Base-by-base conservation (phyloP, 2,888 invertebrate genomes). In the Auanema sp. region DNA sequence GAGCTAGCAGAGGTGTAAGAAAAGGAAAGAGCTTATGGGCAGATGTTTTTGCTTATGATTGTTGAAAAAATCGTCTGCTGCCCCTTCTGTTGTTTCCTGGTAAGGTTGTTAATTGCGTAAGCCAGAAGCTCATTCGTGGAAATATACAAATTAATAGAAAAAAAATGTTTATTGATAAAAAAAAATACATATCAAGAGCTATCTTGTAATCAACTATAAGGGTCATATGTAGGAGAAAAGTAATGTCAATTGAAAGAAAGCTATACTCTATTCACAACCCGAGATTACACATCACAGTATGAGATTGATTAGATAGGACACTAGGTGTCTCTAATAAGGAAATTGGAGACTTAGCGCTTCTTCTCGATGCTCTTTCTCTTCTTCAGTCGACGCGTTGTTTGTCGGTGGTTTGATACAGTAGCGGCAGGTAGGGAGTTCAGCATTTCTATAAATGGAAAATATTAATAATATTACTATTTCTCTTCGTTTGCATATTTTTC, bases 341-440 rank as follows among this genome's bases (percentile, higher is more conserved):
- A 24, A 23, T 42, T 12, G 52, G 51, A 41, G 40, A 25, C 50
- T 65, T 33, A 71, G 50, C 65, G 63, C 56, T 68, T 71, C 66
- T 68, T 71, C 51, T 71, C 71, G 25, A 68, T 52, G 1, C 60
- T 65, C 41, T 66, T 60, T 18, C 65, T 55, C 23, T 60, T 60
- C 41, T 56, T 55, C 23, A 43, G 64, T 2, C 40, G 56, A 58
- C 18, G 23, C 16, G 25, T 16, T 47, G 50, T 25, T 14, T 6
- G 50, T 18, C 11, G 58, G 12, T 21, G 21, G 21, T 56, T 18
- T 54, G 47, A 25, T 67, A 55, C 21, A 18, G 44, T 3, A 51
- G 58, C 14, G 24, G 40, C n/a, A 58, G 60, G 23, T 14, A 25
- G 51, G 25, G 42, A 40, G 24, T n/a, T n/a, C 14, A 54, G 57